Evolutionary conservation across 2,888 invertebrate genomes (phyloP), one percentile per base, ranked within the genome.

Genomic region (Chymomyza amoena): DNA sequence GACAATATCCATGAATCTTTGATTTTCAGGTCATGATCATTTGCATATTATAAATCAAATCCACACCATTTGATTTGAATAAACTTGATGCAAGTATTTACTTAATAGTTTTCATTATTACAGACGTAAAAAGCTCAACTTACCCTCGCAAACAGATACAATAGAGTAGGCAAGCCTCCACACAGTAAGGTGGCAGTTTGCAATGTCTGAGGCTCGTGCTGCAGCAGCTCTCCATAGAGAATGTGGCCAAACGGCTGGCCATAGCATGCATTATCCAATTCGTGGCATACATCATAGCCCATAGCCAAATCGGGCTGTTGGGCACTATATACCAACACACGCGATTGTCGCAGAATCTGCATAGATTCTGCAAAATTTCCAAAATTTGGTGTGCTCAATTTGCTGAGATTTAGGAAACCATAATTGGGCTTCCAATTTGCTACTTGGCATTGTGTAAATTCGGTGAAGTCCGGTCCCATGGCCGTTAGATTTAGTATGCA

Each of bases 61-160:
- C 25, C 25, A 25, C 25, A 25, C 4, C 25, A 25, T 25, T 25
- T 25, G 25, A 25, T 25, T 25, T 25, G 25, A 25, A 25, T 0
- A 25, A 4, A 25, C 3, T 2, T 25, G 0, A 25, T 25, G 25
- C 25, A 25, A 3, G 4, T 25, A 25, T 25, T 25, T 25, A 25
- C 25, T 25, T 25, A 25, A 1, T 25, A 25, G 25, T 25, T 25
- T 13, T n/a, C 20, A 0, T 51, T 39, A 5, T 57, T n/a, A 20
- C n/a, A 16, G 32, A 56, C 32, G 7, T 36, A 5, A 32, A 5
- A 3, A 39, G 6, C 9, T 4, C 20, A 45, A 72, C 84, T 89
- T 81, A 95, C 95, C 91, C 95, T 93, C 0, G 95, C 95, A 82
- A 94, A 95, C 0, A 96, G 91, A 76, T 94, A 95, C 1, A 96